Evolutionary conservation across 2,113 vertebrate genomes (phyloP).

Genomic region (Sula dactylatra): DNA sequence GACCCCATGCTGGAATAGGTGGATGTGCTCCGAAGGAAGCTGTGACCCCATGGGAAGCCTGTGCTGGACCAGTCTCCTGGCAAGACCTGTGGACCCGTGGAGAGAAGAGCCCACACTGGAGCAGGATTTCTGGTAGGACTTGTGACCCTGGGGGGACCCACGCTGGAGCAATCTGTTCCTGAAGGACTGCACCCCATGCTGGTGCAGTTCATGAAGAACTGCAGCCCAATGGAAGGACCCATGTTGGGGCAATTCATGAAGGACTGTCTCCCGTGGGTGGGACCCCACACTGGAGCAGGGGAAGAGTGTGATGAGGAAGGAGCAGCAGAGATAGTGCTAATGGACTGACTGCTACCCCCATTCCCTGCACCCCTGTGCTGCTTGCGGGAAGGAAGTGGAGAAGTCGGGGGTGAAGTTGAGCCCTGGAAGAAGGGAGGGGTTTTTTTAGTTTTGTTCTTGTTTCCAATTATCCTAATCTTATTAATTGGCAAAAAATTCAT

Average conservation of each 20-base stretch:
- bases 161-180: not conserved
- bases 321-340: not conserved
- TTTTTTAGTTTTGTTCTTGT: not conserved
- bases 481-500: not conserved
- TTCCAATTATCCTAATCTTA: not conserved
- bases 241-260: not conserved
- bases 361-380: accelerated
- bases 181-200: not conserved
- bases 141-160: not conserved
- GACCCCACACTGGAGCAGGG: not conserved
- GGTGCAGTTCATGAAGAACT: not conserved
- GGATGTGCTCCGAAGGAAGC: not conserved
- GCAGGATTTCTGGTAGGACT: not conserved
- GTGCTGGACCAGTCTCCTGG: not conserved
- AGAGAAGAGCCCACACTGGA: not conserved
- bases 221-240: not conserved
- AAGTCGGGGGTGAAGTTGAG: not conserved
- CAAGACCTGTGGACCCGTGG: not conserved
- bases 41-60: not conserved
- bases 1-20: not conserved
- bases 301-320: not conserved
- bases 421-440: accelerated
- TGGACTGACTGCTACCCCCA: not conserved
- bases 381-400: not conserved
- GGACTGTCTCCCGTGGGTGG: not conserved